Evolutionary conservation across 2,113 vertebrate species (phyloP), one percentile per base, ranked within the genome.

Genomic region (Desmodus rotundus): DNA sequence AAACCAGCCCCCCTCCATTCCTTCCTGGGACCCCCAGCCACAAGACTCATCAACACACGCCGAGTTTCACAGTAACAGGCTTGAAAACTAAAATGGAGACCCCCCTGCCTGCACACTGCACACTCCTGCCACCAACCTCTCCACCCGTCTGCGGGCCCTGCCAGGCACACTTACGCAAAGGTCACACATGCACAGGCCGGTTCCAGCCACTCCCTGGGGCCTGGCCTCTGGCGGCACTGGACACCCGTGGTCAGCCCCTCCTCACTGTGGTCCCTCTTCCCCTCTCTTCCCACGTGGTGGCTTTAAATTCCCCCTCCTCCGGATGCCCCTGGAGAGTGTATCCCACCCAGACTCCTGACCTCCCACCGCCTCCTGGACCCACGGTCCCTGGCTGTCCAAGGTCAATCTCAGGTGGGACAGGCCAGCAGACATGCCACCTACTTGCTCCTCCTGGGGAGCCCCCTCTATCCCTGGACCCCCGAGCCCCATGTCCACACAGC

Each of bases 301-400:
- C 41, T 47, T 31, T 58, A 12, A 76, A 20, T 63, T 10, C 41
- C 72, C 19, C 10, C n/a, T n/a, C n/a, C n/a, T n/a, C 9, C 1
- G 4, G 26, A n/a, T 38, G 47, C 16, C 36, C 3, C 56, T 11
- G 56, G 56, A 26, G 24, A 26, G 24, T 58, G 24, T 26, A 56
- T 58, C 56, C 45, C 20, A 26, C 4, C 5, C 14, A 2, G 13
- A 61, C 24, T 10, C 58, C 58, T 2, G 20, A 61, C 58, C 26
- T 33, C n/a, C 24, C 3, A 1, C 4, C 0, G 5, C 19, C n/a
- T 10, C 81, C 50, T 15, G 50, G 9, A 38, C n/a, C n/a, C 33
- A 16, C 0, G 4, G 22, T 16, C 28, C n/a, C 15, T 22, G 26
- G 33, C 14, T 31, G 14, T 20, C 28, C 45, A 4, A 28, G 36